These are phyloP conservation scores for Camponotus pennsylvanicus DNA, from an alignment of 1,140 invertebrate genomes.

Conservation along the genomic window DNA sequence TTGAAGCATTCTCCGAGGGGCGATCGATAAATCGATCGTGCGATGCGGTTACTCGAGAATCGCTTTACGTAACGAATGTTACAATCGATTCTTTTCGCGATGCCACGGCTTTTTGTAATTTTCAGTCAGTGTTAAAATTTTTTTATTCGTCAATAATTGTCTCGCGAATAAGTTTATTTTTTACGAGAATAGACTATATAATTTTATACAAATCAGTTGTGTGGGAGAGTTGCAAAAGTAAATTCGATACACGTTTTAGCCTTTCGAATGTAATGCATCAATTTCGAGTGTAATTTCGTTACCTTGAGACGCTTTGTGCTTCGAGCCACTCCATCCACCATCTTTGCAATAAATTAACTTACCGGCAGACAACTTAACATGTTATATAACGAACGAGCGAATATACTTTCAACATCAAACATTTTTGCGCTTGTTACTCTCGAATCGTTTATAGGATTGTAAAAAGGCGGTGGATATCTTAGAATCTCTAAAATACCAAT, in stretches of 20 bases:
- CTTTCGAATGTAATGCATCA: conserved; percentile 50
- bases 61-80: conserved; percentile 5
- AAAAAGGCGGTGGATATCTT: not conserved
- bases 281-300: conserved; percentile 58
- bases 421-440: conserved; percentile 40
- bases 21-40: conserved; percentile 52
- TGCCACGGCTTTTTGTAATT: not conserved
- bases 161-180: not conserved
- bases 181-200: not conserved
- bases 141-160: not conserved
- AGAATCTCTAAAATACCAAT: not conserved
- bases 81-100: conserved; percentile 12
- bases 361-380: conserved; percentile 42
- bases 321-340: conserved; percentile 9
- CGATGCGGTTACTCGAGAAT: not conserved
- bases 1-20: not conserved
- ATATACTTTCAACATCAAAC: conserved; percentile 47
- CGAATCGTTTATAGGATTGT: not conserved
- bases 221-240: not conserved
- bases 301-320: conserved; percentile 52
- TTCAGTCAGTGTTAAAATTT: not conserved
- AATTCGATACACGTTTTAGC: conserved; percentile 45
- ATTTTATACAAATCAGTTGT: conserved; percentile 31
- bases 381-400: conserved; percentile 41
- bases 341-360: conserved; percentile 51